These are phyloP conservation scores for Brachyptera risi DNA, from an alignment of 2,888 invertebrate genomes.

Conservation along the genomic window DNA sequence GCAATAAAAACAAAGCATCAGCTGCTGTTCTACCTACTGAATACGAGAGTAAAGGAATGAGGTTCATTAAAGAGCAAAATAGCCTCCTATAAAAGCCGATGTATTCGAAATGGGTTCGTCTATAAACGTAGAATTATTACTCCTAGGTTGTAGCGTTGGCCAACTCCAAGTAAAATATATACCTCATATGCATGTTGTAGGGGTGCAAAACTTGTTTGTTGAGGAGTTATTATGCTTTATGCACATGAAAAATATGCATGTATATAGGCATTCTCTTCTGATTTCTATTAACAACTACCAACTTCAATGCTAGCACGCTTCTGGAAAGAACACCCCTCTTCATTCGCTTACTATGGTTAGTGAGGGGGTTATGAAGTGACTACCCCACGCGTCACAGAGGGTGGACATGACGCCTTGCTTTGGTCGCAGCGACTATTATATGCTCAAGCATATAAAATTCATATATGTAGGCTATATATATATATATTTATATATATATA, in stretches of 20 bases:
- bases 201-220: background rate
- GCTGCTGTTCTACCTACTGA: too few species aligned
- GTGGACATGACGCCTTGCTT: too few species aligned
- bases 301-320: slow-evolving; percentile 14
- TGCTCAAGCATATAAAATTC: too few species aligned
- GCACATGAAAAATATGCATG: background rate
- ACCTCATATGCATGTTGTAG: too few species aligned
- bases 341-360: background rate
- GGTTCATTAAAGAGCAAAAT: too few species aligned
- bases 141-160: background rate
- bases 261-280: slow-evolving; percentile 13
- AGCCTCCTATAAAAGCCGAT: too few species aligned
- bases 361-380: slow-evolving; percentile 1
- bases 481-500: too few species aligned
- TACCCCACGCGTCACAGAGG: slow-evolving; percentile 14
- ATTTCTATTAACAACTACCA: slow-evolving; percentile 12
- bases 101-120: too few species aligned
- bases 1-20: too few species aligned
- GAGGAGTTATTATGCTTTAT: background rate
- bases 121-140: background rate
- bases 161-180: background rate
- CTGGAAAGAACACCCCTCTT: background rate
- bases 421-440: too few species aligned
- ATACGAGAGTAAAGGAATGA: too few species aligned
- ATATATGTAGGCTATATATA: too few species aligned